A percentile compares a stretch with the other conserved stretches of the same genome.
Evolutionary conservation across 1,140 invertebrate species (phyloP).

Genomic region (Pomacea maculata): DNA sequence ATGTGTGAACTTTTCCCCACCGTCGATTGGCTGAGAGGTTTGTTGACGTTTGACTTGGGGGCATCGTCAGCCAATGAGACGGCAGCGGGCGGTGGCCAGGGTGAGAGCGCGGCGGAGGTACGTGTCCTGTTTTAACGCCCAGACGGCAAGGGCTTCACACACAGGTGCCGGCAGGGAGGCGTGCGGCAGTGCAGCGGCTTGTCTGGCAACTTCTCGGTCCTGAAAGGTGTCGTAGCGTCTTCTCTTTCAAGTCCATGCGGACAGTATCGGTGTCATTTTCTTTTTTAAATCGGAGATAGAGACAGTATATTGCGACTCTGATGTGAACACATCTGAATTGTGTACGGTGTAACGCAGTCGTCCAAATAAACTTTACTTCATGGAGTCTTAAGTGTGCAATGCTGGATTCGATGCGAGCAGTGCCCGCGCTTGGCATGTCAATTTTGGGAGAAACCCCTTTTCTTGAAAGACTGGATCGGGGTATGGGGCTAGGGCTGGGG

Average conservation of each 20-base stretch:
- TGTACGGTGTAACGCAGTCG: too few relatives aligned
- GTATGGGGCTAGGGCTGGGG: constrained; percentile 1
- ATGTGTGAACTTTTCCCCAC: constrained; percentile 17
- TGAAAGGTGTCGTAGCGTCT: too few relatives aligned
- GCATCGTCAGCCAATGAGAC: constrained; percentile 14
- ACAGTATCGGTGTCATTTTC: too few relatives aligned
- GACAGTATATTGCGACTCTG: too few relatives aligned
- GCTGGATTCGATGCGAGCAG: constrained; percentile 12
- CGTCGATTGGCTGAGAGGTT: constrained; percentile 12
- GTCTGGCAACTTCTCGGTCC: too few relatives aligned
- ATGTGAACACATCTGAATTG: too few relatives aligned
- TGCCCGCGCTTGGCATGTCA: constrained; percentile 4
- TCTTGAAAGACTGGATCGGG: constrained; percentile 10
- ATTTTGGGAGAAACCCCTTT: constrained; percentile 8
- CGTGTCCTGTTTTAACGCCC: constrained; percentile 6
- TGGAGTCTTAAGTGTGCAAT: neutral
- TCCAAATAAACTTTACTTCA: neutral
- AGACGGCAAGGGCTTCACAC: neutral
- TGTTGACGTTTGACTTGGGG: constrained; percentile 22
- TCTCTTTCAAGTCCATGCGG: too few relatives aligned
- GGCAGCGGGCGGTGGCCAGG: neutral
- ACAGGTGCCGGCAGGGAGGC: constrained; percentile 5
- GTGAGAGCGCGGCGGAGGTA: neutral
- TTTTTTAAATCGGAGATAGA: too few relatives aligned
- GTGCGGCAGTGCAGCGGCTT: too few relatives aligned